A percentile compares a stretch with the other conserved stretches of the same genome.
Conservation (phyloP, 2,888 invertebrate genomes). For the Eupithecia subfuscata region DNA sequence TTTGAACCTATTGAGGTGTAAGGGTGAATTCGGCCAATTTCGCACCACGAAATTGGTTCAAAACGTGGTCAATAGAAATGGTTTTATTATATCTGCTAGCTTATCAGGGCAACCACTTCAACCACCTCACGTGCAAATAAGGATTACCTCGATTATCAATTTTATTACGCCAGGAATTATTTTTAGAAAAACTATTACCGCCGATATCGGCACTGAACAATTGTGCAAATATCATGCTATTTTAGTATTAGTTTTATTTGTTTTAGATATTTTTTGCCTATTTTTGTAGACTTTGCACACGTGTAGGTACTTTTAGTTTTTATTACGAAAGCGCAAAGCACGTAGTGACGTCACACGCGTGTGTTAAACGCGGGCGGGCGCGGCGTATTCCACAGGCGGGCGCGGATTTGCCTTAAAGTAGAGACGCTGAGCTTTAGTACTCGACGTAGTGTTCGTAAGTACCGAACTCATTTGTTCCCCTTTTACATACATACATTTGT, state of each 20-base stretch:
- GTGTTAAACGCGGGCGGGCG: neutral
- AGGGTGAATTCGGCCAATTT: constrained; percentile 42
- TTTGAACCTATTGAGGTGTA: neutral
- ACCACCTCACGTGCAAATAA: constrained; percentile 75
- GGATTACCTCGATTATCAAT: constrained; percentile 79
- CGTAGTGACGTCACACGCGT: constrained; percentile 41
- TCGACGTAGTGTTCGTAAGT: neutral
- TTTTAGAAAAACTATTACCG: constrained; percentile 60
- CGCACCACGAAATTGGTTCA: constrained; percentile 51
- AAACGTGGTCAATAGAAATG: constrained; percentile 70
- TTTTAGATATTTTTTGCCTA: constrained; percentile 48
- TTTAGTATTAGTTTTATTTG: constrained; percentile 57
- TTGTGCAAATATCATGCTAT: constrained; percentile 72
- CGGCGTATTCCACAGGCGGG: constrained; percentile 8
- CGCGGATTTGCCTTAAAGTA: neutral
- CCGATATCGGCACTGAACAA: constrained; percentile 62
- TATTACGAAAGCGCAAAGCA: constrained; percentile 29
- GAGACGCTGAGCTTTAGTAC: neutral
- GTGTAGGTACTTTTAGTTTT: constrained; percentile 33
- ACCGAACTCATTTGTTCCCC: neutral
- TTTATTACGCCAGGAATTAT: constrained; percentile 71
- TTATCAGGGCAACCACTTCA: constrained; percentile 78
- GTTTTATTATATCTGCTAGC: constrained; percentile 61
- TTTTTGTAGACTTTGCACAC: constrained; percentile 43
- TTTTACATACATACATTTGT: neutral